Evolutionary conservation across 2,888 invertebrate genomes (phyloP), one percentile per base, ranked within the genome.

Genomic region (Aspidiotus destructor): DNA sequence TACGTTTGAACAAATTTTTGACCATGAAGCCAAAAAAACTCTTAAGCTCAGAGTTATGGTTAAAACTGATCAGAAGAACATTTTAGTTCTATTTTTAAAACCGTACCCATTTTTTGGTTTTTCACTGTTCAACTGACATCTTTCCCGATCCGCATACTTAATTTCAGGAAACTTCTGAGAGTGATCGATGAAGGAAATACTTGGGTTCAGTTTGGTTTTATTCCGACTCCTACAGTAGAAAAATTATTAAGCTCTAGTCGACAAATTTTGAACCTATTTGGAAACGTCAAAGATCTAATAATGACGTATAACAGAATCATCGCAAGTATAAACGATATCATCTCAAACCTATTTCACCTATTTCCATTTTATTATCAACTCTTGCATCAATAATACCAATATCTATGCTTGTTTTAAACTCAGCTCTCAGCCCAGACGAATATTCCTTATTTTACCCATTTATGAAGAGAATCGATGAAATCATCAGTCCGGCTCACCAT

Each of bases 271-370:
- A 55, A 54, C 41, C 41, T 63, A 17, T 54, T 41, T 16, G 63
- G 63, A 15, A 55, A 63, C 16, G 63, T 63, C 10, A 54, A 63
- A 54, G 63, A 63, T 3, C 16, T 63, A n/a, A 54, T 63, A 15
- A 54, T 63, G 55, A 63, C 11, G 10, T 63, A 63, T 16, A 63
- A 63, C 40, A 28, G 62, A 41, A 53, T 62, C 8, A 40, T 62
- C 10, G 13, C 62, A 8, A 53, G 62, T 62, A 40, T 16, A 9
- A n/a, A 40, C 40, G 15, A 52, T 52, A n/a, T n/a, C n/a, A n/a
- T n/a, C n/a, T n/a, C n/a, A n/a, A n/a, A n/a, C n/a, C n/a, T n/a
- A n/a, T 52, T 1, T 52, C 13, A 13, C n/a, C 2, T 52, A n/a
- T 52, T 52, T 52, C n/a, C n/a, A 3, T 5, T 52, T 52, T 5